Evolutionary conservation across 2,797 vertebrate genomes (phyloP).

Genomic region (Pseudochaenichthys georgianus): DNA sequence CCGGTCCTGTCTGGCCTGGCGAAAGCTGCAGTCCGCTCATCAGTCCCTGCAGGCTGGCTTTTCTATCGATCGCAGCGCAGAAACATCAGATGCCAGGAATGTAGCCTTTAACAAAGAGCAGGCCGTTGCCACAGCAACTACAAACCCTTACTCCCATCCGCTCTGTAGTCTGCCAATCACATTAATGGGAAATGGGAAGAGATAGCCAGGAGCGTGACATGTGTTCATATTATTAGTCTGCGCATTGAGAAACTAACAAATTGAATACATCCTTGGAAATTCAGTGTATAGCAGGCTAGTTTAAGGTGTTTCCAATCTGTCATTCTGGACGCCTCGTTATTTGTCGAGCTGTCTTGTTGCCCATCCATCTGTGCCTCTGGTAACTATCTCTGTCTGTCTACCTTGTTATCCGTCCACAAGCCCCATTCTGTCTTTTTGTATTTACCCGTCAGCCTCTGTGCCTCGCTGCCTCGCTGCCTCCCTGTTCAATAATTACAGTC

Average conservation of each 20-base stretch:
- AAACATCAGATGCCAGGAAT: slow-evolving; percentile 84
- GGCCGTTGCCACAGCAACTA: slow-evolving; percentile 86
- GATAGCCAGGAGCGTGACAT: slow-evolving; percentile 44
- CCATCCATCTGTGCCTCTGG: slow-evolving; percentile 70
- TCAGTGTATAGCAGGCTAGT: slow-evolving; percentile 33
- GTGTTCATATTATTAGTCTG: slow-evolving; percentile 51
- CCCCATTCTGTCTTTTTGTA: slow-evolving; percentile 69
- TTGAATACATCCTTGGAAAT: slow-evolving; percentile 53
- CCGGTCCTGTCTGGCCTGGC: slow-evolving; percentile 58
- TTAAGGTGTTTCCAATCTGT: slow-evolving; percentile 71
- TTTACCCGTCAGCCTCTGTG: slow-evolving; percentile 58
- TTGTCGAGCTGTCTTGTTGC: slow-evolving; percentile 77
- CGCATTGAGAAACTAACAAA: slow-evolving; percentile 36
- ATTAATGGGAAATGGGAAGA: slow-evolving; percentile 76
- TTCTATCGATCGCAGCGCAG: slow-evolving; percentile 79
- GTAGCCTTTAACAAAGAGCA: slow-evolving; percentile 84
- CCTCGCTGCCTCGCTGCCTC: slow-evolving; percentile 34
- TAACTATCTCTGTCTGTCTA: slow-evolving; percentile 74
- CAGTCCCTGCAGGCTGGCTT: slow-evolving; percentile 72
- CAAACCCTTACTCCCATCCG: slow-evolving; percentile 81
- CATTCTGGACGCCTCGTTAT: slow-evolving; percentile 65
- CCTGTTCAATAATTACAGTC: slow-evolving; percentile 74
- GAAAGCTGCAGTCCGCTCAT: slow-evolving; percentile 66
- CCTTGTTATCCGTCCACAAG: slow-evolving; percentile 76
- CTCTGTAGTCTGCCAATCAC: slow-evolving; percentile 82